These are phyloP conservation scores for Athripsodes cinereus DNA, from an alignment of 2,888 invertebrate genomes.

Conservation along the genomic window DNA sequence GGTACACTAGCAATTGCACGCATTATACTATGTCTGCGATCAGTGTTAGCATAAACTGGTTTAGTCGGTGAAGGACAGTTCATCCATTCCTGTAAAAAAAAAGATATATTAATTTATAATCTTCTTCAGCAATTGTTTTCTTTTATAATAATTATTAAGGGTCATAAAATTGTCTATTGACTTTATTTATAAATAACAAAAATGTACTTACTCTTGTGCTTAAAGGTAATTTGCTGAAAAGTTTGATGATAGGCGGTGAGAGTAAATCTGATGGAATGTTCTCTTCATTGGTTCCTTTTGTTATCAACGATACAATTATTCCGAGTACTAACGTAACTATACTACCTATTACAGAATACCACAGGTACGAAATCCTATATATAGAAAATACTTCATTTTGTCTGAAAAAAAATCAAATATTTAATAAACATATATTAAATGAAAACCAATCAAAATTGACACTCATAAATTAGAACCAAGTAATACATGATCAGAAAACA, in stretches of 20 bases:
- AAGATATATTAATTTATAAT: conserved; percentile 25
- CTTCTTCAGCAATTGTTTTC: background rate
- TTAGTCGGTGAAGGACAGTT: conserved; percentile 22
- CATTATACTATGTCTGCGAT: conserved; percentile 42
- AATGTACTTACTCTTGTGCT: conserved; percentile 40
- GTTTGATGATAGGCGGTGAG: conserved; percentile 57
- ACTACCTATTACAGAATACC: conserved; percentile 83
- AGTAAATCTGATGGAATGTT: conserved; percentile 61
- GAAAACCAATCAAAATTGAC: no score
- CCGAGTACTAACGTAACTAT: conserved; percentile 67
- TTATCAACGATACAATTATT: conserved; percentile 61
- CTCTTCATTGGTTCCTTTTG: conserved; percentile 56
- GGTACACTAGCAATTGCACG: conserved; percentile 41
- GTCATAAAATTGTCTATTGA: background rate
- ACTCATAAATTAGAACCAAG: no score
- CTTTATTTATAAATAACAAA: background rate
- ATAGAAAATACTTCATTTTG: conserved; percentile 44
- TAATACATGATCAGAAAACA: no score
- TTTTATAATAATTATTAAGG: no score
- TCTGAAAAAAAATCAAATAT: conserved; percentile 21
- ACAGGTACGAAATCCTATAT: conserved; percentile 79
- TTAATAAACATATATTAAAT: background rate
- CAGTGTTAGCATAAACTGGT: background rate
- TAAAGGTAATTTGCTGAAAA: conserved; percentile 48
- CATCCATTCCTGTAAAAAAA: conserved; percentile 36